Evolutionary conservation across 2,888 invertebrate species (phyloP).

Genomic region (Ennomos erosarius): DNA sequence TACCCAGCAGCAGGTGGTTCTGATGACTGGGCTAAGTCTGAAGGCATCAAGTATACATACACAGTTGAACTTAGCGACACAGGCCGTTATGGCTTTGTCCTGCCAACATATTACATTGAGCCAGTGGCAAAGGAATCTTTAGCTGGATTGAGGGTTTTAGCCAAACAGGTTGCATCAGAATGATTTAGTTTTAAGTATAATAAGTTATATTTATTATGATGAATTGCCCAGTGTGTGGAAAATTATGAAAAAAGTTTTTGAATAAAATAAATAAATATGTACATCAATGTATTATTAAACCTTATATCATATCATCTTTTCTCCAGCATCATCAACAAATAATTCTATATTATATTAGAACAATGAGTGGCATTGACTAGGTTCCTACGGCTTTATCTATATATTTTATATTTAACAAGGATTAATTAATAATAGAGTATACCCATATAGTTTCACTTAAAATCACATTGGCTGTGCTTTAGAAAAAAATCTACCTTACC

Average conservation of each 20-base stretch:
- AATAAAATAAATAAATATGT: not conserved
- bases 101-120: conserved; percentile 91
- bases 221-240: conserved; percentile 15
- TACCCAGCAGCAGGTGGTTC: conserved; percentile 94
- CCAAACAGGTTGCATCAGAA: conserved; percentile 53
- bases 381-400: too few relatives aligned
- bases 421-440: conserved; percentile 3
- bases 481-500: conserved; percentile 48
- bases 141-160: conserved; percentile 88
- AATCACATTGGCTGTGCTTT: too few relatives aligned
- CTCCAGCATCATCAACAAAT: too few relatives aligned
- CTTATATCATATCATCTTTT: too few relatives aligned
- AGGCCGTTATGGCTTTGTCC: conserved; percentile 93
- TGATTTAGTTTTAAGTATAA: conserved; percentile 37
- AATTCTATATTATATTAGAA: too few relatives aligned
- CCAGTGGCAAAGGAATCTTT: conserved; percentile 91
- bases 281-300: too few relatives aligned
- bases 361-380: too few relatives aligned
- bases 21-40: conserved; percentile 96
- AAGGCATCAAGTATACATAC: conserved; percentile 93
- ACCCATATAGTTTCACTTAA: too few relatives aligned
- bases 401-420: too few relatives aligned
- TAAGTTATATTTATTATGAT: conserved; percentile 31
- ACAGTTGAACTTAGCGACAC: conserved; percentile 95
- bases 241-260: conserved; percentile 9